Base-by-base conservation (phyloP, 2,113 vertebrate species). In the Tychaedon coryphoeus region DNA sequence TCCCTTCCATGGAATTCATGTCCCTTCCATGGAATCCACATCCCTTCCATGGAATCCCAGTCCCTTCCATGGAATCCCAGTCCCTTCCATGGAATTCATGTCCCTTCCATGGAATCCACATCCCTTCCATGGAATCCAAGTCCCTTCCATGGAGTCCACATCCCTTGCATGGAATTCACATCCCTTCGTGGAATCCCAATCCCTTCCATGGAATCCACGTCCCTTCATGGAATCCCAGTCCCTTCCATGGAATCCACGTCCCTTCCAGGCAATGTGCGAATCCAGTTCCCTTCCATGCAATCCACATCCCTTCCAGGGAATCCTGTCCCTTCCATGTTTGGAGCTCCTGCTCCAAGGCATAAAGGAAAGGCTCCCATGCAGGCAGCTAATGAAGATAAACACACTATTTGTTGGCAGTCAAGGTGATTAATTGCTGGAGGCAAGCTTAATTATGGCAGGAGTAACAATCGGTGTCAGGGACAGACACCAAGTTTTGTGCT, bases 391-490 rank as follows among this genome's bases (percentile, higher is more conserved):
- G 88, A 94, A 92, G 95, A 95, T 83, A 92, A 96, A 93, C 77
- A 91, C 2, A 67, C 88, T 86, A 6, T 92, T 91, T 96, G 82
- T 83, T 65, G 67, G 75, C 85, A 92, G 75, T 77, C 90, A 80
- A 62, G 90, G 90, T 97, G 95, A 97, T 95, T 95, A 95, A 97
- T 89, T 90, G 54, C 33, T 4, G 88, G 77, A 89, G 70, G 50
- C 70, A 65, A 77, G 61, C 50, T 86, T 94, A 88, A 95, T 95
- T 95, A 76, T 74, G 65, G 75, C 56, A 45, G 62, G 42, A 65
- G 66, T 50, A 91, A 82, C 84, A 72, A 53, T 22, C 7, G 9
- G 74, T 38, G 43, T 77, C 69, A 29, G 12, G 36, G 88, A 66
- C 64, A 93, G 71, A 51, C 56, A 88, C 38, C 43, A 16, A 33